phyloP scores from a whole-genome alignment of 2,797 vertebrate species.

The Lagocephalus sceleratus region DNA sequence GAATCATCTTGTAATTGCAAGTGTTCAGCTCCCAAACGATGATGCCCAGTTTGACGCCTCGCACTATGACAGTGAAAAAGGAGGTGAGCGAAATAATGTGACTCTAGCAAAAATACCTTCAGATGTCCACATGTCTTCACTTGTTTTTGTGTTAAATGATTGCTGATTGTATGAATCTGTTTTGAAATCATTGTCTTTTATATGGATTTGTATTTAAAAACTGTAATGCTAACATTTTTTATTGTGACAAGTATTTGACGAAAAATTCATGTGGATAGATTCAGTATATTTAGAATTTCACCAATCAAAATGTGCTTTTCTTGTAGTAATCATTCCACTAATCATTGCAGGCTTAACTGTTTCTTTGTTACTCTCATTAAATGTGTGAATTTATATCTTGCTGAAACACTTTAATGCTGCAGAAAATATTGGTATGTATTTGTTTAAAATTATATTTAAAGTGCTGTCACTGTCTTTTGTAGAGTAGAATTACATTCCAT shows the following conservation, averaged over 20 bases:
- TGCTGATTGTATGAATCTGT: background rate
- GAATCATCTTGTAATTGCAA: constrained; percentile 95
- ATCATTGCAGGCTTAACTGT: background rate
- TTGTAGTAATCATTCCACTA: background rate
- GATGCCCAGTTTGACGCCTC: constrained; percentile 97
- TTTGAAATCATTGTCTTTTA: background rate
- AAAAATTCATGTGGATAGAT: too few species aligned
- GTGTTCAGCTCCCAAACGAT: constrained; percentile 94
- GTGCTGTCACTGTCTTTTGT: too few species aligned
- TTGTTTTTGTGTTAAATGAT: background rate
- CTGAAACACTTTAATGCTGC: constrained; percentile 33
- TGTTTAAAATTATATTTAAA: constrained; percentile 5
- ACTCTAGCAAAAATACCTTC: background rate
- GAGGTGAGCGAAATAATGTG: constrained; percentile 74
- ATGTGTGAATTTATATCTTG: constrained; percentile 17
- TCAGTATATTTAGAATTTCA: too few species aligned
- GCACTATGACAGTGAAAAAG: constrained; percentile 97
- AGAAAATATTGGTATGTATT: constrained; percentile 23
- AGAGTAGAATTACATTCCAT: background rate
- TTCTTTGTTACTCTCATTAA: constrained; percentile 1
- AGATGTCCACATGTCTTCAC: background rate
- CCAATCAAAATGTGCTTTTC: background rate
- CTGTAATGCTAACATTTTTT: background rate
- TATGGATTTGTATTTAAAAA: background rate
- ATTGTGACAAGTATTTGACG: too few species aligned